These are phyloP conservation scores for Lordiphosa collinella DNA, from an alignment of 1,140 invertebrate species.

Conservation along the genomic window DNA sequence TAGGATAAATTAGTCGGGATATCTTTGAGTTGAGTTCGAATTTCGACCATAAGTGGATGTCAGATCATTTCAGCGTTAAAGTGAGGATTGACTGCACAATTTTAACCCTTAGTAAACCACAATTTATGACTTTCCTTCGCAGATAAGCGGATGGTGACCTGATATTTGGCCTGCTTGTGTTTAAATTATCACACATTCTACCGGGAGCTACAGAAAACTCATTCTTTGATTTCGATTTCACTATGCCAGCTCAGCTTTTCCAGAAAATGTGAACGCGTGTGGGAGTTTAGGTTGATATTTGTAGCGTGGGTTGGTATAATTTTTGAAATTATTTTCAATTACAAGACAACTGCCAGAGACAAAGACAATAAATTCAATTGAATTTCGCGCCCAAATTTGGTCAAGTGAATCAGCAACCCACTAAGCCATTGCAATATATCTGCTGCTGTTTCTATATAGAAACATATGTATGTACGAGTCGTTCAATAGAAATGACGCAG, in stretches of 20 bases:
- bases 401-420: constrained; percentile 59
- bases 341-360: constrained; percentile 23
- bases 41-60: no score
- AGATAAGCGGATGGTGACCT: no score
- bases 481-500: constrained; percentile 40
- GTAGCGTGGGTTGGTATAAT: not conserved
- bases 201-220: no score
- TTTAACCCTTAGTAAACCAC: no score
- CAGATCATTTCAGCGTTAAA: no score
- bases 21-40: no score
- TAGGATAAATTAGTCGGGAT: no score
- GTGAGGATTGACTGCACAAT: no score
- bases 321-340: constrained; percentile 58
- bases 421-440: constrained; percentile 48
- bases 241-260: constrained; percentile 15
- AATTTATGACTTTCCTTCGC: no score
- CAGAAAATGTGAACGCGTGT: not conserved
- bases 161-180: no score
- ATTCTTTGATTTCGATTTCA: not conserved
- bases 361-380: constrained; percentile 53
- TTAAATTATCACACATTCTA: no score
- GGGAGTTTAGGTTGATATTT: not conserved
- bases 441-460: constrained; percentile 1
- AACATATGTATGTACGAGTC: not conserved
- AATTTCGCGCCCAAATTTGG: constrained; percentile 70